Evolutionary conservation across 2,797 vertebrate genomes (phyloP), one percentile per base, ranked within the genome.

Genomic region (Bradypus variegatus): DNA sequence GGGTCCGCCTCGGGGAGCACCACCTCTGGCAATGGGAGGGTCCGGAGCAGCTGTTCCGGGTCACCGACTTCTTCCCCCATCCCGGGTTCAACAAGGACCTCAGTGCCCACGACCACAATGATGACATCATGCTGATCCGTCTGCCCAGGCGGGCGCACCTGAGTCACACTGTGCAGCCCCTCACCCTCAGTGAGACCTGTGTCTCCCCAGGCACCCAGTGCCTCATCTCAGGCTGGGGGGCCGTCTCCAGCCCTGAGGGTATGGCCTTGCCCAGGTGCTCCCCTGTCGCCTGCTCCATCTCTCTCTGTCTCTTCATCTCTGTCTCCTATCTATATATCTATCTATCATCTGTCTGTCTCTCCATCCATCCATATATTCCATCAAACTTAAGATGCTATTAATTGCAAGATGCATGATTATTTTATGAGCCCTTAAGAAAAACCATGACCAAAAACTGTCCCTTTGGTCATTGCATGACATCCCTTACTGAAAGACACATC

Each of bases 1-100:
- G 95, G 92, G 97, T 96, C 3, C 96, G 96, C n/a, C 97, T 97
- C 0, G 97, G 98, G 13, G 97, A 98, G 48, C 97, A 98, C n/a
- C 96, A 98, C 69, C 94, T 72, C 87, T 91, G 94, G 78, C 3
- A 53, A 81, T 95, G 95, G 65, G 97, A 98, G 48, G 97, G 95
- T 36, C 96, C 97, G 0, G 97, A 98, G 96, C 97, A 98, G 95
- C 95, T 95, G 91, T 96, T 97, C 41, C 15, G 3, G 3, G 96
- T 96, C 67, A 95, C 95, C 0, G 92, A 95, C 0, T 96, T 95
- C 64, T 96, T 98, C 92, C 60, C 5, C 3, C 98, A 98, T 94
- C 96, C 96, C 2, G 96, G 97, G 2, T 98, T 98, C 96, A 97
- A 97, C 89, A 91, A 95, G 3, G 86, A 94, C 10, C 94, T 96